phyloP scores from a whole-genome alignment of 2,888 invertebrate genomes.

The Harmothoe impar region DNA sequence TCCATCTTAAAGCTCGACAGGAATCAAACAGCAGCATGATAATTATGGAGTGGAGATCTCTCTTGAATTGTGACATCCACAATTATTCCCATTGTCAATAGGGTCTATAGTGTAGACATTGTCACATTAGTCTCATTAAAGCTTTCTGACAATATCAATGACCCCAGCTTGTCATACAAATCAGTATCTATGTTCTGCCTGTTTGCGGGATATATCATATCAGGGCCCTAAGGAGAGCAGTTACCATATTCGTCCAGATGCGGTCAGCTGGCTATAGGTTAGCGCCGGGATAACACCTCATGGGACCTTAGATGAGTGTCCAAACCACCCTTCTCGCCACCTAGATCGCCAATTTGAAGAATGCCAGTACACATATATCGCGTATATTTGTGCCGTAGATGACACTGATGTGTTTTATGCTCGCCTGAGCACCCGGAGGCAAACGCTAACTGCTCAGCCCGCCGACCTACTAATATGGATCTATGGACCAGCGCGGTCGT shows the following conservation, averaged over 20 bases:
- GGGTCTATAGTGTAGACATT: no score
- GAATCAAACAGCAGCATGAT: no score
- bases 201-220: not conserved
- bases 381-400: constrained; percentile 37
- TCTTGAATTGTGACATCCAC: no score
- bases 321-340: not conserved
- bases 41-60: no score
- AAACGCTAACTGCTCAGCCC: not conserved
- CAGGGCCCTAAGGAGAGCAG: not conserved
- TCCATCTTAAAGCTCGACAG: no score
- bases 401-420: constrained; percentile 51
- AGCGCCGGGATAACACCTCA: not conserved
- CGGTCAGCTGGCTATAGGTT: not conserved
- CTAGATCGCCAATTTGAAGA: constrained; percentile 35
- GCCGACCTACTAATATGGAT: constrained; percentile 15
- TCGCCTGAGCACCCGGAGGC: not conserved
- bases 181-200: no score
- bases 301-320: not conserved
- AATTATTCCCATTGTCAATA: no score
- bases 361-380: constrained; percentile 33
- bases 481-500: not conserved
- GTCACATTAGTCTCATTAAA: no score
- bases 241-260: not conserved
- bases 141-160: no score
- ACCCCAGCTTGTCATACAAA: no score